Evolutionary conservation across 2,888 invertebrate species (phyloP).

Genomic region (Acronicta aceris): DNA sequence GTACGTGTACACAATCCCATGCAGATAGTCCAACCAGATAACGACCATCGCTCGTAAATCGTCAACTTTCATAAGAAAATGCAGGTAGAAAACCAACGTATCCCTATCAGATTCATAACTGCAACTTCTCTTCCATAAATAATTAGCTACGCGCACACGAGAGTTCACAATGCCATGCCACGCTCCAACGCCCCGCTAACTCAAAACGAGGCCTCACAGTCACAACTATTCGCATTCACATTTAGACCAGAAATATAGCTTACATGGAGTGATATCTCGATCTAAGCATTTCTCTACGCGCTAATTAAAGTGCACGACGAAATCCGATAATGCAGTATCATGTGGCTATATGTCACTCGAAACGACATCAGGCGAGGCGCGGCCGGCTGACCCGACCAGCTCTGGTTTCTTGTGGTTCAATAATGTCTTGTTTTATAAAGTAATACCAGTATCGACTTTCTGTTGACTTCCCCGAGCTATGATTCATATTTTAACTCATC

Average conservation of each 20-base stretch:
- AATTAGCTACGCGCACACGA: constrained; percentile 23
- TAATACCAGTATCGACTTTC: constrained; percentile 66
- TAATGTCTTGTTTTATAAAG: constrained; percentile 63
- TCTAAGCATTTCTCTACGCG: constrained; percentile 72
- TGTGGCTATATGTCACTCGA: constrained; percentile 80
- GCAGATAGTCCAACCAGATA: too few species aligned
- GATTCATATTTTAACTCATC: constrained; percentile 52
- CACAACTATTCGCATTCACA: constrained; percentile 38
- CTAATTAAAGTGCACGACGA: constrained; percentile 78
- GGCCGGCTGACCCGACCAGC: constrained; percentile 57
- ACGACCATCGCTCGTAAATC: not conserved
- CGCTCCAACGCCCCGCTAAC: constrained; percentile 23
- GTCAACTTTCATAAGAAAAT: not conserved
- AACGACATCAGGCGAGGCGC: constrained; percentile 66
- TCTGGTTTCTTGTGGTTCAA: constrained; percentile 78
- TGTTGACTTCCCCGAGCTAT: constrained; percentile 62
- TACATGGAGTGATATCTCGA: constrained; percentile 38
- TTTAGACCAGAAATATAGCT: constrained; percentile 54
- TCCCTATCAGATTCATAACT: constrained; percentile 16
- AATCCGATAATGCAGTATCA: constrained; percentile 78
- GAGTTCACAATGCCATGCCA: constrained; percentile 15
- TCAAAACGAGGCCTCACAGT: constrained; percentile 37
- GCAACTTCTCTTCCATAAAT: constrained; percentile 29
- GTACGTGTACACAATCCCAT: too few species aligned
- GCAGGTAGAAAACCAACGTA: not conserved